phyloP scores from a whole-genome alignment of 2,888 invertebrate species.

The Trichogramma dendrolimi region DNA sequence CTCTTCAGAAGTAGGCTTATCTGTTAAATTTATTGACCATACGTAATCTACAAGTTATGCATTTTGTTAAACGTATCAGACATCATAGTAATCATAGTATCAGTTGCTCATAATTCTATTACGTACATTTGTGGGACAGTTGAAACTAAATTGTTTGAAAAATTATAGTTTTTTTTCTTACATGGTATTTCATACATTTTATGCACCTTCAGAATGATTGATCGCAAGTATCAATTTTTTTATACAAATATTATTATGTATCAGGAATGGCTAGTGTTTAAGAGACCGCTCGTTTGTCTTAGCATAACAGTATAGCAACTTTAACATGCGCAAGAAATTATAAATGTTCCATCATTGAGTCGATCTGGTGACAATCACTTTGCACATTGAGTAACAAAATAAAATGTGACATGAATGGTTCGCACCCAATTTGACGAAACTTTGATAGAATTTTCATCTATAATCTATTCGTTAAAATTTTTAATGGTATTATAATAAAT shows the following conservation, averaged over 20 bases:
- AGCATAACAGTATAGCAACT: slow-evolving; percentile 16
- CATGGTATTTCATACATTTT: slow-evolving; percentile 13
- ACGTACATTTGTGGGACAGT: too few relatives aligned
- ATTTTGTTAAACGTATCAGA: too few relatives aligned
- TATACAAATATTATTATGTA: slow-evolving; percentile 20
- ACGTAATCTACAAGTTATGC: too few relatives aligned
- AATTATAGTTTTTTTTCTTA: slow-evolving; percentile 4
- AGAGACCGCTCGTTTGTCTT: slow-evolving; percentile 18
- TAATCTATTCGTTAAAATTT: slow-evolving; percentile 22
- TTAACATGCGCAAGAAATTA: slow-evolving; percentile 18
- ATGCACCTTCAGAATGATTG: slow-evolving; percentile 20
- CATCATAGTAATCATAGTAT: too few relatives aligned
- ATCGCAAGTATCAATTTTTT: slow-evolving; percentile 17
- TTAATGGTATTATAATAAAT: slow-evolving; percentile 23
- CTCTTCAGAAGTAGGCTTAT: too few relatives aligned
- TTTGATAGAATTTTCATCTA: slow-evolving; percentile 25
- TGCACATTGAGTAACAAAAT: slow-evolving; percentile 20
- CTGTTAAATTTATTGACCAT: too few relatives aligned
- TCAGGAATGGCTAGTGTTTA: slow-evolving; percentile 24
- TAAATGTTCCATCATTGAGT: slow-evolving; percentile 12
- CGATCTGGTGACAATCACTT: slow-evolving; percentile 16
- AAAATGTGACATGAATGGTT: slow-evolving; percentile 20
- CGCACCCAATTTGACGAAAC: slow-evolving; percentile 20
- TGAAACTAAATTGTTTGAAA: too few relatives aligned
- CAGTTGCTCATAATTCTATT: too few relatives aligned